Percentiles rank a stretch among this genome's conserved stretches.
Evolutionary conservation across 2,797 vertebrate species (phyloP).

Genomic region (Acrossocheilus fasciatus): DNA sequence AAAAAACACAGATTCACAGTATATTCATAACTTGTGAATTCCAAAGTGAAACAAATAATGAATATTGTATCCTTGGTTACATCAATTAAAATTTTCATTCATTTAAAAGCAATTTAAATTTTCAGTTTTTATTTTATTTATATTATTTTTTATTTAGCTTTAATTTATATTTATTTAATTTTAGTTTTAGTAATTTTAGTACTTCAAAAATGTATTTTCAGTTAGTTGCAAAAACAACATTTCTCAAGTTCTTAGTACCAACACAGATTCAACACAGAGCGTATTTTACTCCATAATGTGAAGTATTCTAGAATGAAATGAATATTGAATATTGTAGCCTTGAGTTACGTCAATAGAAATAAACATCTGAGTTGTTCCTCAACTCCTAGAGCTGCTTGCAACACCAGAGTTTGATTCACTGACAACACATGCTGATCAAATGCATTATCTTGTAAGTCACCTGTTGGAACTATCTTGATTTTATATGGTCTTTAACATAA

Average conservation of each 20-base stretch:
- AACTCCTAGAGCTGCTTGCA: not conserved
- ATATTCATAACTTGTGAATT: not conserved
- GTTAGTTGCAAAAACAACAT: no score
- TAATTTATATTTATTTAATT: no score
- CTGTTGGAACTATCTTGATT: not conserved
- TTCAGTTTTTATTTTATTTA: no score
- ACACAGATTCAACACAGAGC: not conserved
- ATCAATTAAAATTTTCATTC: no score
- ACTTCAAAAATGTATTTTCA: no score
- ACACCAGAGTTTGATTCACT: not conserved
- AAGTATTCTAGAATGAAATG: not conserved
- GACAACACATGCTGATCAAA: not conserved
- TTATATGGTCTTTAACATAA: not conserved
- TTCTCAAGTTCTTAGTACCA: no score
- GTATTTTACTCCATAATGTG: not conserved
- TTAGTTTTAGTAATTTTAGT: no score
- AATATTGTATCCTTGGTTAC: no score
- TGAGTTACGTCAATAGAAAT: no score
- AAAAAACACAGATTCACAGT: not conserved
- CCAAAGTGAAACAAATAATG: not conserved
- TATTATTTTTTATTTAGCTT: no score
- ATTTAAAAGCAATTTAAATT: not conserved
- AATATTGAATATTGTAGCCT: no score
- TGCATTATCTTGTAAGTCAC: not conserved
- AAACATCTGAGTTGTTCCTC: no score